These are phyloP conservation scores for Mercenaria mercenaria DNA, from an alignment of 1,140 invertebrate genomes.

Conservation along the genomic window DNA sequence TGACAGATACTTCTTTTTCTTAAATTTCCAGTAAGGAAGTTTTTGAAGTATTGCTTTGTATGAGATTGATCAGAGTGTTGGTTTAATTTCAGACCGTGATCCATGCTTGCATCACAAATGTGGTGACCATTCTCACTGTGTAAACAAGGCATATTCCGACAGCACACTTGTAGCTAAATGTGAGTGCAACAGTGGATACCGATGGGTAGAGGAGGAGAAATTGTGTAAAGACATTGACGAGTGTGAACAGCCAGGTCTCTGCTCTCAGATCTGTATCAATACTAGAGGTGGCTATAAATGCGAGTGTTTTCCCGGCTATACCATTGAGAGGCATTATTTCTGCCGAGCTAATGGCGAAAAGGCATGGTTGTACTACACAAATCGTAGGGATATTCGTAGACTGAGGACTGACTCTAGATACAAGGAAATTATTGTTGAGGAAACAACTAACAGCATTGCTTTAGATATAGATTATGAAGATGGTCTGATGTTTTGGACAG, in stretches of 20 bases:
- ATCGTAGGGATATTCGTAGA: constrained; percentile 82
- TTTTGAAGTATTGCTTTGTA: too few relatives aligned
- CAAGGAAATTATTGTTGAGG: constrained; percentile 74
- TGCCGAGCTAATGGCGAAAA: constrained; percentile 91
- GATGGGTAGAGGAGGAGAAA: constrained; percentile 43
- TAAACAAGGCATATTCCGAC: neutral
- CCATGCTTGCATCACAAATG: constrained; percentile 75
- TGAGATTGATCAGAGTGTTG: too few relatives aligned
- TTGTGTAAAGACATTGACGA: constrained; percentile 93
- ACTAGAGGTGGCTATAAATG: constrained; percentile 97
- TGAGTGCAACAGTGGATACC: constrained; percentile 76
- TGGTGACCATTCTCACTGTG: constrained; percentile 54
- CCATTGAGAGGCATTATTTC: constrained; percentile 91
- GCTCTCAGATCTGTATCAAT: constrained; percentile 97
- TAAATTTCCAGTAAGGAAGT: too few relatives aligned
- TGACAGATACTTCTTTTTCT: too few relatives aligned
- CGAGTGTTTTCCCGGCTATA: constrained; percentile 94
- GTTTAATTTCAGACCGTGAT: constrained; percentile 68
- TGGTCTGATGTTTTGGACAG: constrained; percentile 98
- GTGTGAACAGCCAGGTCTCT: constrained; percentile 93
- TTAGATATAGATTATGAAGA: constrained; percentile 90
- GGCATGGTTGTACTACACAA: constrained; percentile 81
- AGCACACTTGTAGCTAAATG: constrained; percentile 63
- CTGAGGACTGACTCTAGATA: constrained; percentile 69
- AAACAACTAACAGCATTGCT: constrained; percentile 86